Evolutionary conservation across 2,888 invertebrate species (phyloP).

Genomic region (Leptopilina myrica): DNA sequence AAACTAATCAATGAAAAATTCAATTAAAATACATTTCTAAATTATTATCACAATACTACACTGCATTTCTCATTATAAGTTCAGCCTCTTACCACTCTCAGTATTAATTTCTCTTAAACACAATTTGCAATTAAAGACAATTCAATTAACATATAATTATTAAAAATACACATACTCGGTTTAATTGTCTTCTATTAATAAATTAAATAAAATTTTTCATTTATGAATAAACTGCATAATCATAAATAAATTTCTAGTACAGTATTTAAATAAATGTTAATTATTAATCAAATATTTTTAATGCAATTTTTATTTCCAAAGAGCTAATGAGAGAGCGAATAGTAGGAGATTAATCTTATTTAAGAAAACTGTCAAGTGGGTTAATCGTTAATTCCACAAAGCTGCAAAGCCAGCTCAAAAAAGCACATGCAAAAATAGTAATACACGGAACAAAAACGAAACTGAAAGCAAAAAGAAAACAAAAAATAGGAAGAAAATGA

Average conservation of each 20-base stretch:
- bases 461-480: background rate
- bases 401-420: slow-evolving; percentile 27
- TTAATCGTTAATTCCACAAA: slow-evolving; percentile 17
- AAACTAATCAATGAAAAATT: slow-evolving; percentile 64
- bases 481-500: background rate
- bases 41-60: background rate
- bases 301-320: background rate
- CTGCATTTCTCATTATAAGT: background rate
- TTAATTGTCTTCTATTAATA: no score
- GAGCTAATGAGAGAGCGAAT: background rate
- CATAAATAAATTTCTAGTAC: no score
- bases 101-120: no score
- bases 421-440: slow-evolving; percentile 26
- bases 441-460: slow-evolving; percentile 1
- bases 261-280: no score
- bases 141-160: no score
- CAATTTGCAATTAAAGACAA: no score
- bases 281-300: no score
- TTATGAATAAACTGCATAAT: no score
- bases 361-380: background rate
- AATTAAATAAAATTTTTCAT: no score
- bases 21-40: slow-evolving; percentile 1
- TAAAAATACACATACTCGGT: no score
- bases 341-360: slow-evolving; percentile 13
- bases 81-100: background rate